Base-by-base conservation (phyloP, 2,888 invertebrate species). In the Strigamia crassipes region DNA sequence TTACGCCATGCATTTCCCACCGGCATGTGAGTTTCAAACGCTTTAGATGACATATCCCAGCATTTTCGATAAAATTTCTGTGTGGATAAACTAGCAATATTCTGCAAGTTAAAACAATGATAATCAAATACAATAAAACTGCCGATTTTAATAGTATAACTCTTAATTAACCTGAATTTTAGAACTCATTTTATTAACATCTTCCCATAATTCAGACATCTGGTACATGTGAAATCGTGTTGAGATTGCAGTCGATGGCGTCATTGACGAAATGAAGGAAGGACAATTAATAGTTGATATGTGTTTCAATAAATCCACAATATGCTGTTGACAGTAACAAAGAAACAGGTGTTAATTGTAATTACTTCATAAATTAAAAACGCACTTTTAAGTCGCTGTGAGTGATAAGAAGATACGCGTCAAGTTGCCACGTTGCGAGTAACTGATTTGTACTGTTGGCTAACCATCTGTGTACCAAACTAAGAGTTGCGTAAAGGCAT, bases 301-400 rank as follows among this genome's bases (percentile, higher is more conserved):
- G n/a, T 78, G 12, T 78, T 78, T 78, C 78, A 78, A 38, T 18
- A 78, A 41, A 78, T 78, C 78, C 21, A 78, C 34, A 13, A 78
- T 42, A n/a, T 78, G 31, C 78, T 78, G 41, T 23, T 42, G n/a
- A 34, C 18, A 78, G 0, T 3, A 78, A 18, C 38, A 78, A 38
- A 42, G 4, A 34, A 41, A 13, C 1, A 42, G n/a, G 21, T 38
- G 15, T 21, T 8, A 34, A n/a, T 23, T 78, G 21, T n/a, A 10
- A 78, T n/a, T 15, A 34, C n/a, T 13, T 78, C 13, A 34, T 41
- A 78, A 23, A n/a, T 77, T 23, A 56, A 56, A 56, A 56, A 4
- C 27, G 27, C 27, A 82, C 82, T 79, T 82, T 82, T 80, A 82
- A 56, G 31, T 82, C 82, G 21, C 82, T 78, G 12, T 82, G 82